Evolutionary conservation across 2,797 vertebrate species (phyloP).

Genomic region (Manis pentadactyla): DNA sequence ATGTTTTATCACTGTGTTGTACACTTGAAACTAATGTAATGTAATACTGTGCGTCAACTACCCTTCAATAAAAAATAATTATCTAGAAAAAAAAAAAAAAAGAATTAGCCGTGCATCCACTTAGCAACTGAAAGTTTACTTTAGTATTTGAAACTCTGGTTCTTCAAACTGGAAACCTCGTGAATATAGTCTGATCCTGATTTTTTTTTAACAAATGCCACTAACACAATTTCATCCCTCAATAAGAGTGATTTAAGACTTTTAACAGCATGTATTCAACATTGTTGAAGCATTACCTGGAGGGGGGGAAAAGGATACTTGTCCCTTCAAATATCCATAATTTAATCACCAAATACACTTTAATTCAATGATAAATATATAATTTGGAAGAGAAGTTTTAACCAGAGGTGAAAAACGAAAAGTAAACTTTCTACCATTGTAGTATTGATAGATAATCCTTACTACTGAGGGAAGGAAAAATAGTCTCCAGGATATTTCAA

Average conservation of each 20-base stretch:
- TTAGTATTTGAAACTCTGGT: constrained; percentile 27
- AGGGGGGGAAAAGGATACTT: background rate
- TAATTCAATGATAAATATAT: constrained; percentile 1
- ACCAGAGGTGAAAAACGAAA: background rate
- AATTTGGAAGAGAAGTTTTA: constrained; percentile 36
- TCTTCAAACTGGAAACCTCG: constrained; percentile 17
- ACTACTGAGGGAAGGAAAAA: background rate
- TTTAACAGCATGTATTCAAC: background rate
- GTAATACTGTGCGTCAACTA: no score
- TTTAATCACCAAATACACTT: background rate
- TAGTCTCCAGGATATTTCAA: background rate
- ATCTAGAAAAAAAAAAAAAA: no score
- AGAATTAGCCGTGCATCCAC: background rate
- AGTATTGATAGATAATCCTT: background rate
- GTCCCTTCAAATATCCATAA: background rate
- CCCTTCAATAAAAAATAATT: no score
- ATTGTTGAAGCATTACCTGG: background rate
- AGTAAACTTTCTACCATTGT: background rate
- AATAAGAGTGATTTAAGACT: background rate
- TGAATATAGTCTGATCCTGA: background rate
- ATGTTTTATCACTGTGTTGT: no score
- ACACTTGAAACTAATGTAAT: no score
- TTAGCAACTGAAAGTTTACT: background rate
- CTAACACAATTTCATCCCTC: constrained; percentile 36
- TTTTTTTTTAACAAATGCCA: constrained; percentile 58